A percentile compares a stretch with the other conserved stretches of the same genome.
Conservation (phyloP, 2,113 vertebrate species). For the Leucosticte australis region DNA sequence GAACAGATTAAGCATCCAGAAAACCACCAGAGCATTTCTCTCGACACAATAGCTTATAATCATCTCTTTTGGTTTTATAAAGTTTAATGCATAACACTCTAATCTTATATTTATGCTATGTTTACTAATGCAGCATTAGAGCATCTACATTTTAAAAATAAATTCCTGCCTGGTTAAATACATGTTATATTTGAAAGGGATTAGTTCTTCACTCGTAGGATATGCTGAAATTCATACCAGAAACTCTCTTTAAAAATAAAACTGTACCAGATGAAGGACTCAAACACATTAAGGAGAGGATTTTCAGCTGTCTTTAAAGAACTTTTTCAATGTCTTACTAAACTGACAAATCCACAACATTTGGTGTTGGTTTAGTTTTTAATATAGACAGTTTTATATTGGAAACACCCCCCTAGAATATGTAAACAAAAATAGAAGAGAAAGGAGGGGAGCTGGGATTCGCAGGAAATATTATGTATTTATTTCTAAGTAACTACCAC, state of each 20-base stretch:
- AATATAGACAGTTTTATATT: not conserved
- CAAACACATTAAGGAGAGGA: not conserved
- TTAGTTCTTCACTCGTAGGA: not conserved
- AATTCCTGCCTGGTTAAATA: not conserved
- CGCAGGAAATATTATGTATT: not conserved
- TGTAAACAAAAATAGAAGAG: not conserved
- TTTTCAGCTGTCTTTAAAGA: conserved; percentile 10
- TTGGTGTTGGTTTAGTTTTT: not conserved
- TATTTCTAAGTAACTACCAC: not conserved
- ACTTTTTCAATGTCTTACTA: not conserved
- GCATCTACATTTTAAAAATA: not conserved
- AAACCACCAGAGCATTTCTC: not conserved
- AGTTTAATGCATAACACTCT: not conserved
- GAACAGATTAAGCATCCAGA: not conserved
- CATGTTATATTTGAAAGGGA: not conserved
- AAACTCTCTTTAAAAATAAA: conserved; percentile 6
- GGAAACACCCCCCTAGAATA: not conserved
- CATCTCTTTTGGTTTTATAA: not conserved
- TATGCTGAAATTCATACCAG: not conserved
- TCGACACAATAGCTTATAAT: not conserved
- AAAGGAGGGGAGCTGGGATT: not conserved
- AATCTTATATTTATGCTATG: not conserved
- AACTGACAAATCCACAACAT: not conserved
- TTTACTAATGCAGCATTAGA: not conserved
- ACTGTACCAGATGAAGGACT: not conserved